Conservation (phyloP, 1,140 invertebrate species). For the Brachionus manjavacas region DNA sequence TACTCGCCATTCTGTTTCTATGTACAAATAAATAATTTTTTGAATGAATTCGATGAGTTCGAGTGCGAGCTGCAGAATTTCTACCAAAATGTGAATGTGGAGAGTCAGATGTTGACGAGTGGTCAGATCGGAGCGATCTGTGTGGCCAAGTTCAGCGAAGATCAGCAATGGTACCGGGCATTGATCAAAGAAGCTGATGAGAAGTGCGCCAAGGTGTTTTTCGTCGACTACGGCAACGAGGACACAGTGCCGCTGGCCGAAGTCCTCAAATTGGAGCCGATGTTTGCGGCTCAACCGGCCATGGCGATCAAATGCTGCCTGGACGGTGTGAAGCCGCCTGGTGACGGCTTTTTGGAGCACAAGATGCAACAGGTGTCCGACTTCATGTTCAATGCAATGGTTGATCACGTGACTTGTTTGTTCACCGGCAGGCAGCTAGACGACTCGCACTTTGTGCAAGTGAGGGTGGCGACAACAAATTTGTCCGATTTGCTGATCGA, state of each 20-base stretch:
- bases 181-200: slow-evolving; percentile 2
- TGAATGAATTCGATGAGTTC: neutral
- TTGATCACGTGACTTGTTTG: neutral
- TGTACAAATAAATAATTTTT: neutral
- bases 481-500: neutral
- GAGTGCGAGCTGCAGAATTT: neutral
- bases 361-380: neutral
- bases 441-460: neutral
- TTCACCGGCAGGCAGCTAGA: neutral
- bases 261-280: neutral
- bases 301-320: slow-evolving; percentile 30
- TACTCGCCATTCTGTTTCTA: slow-evolving; percentile 23
- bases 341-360: neutral
- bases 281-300: neutral
- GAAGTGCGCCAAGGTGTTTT: neutral
- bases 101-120: neutral
- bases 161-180: slow-evolving; percentile 31
- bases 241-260: neutral
- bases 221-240: slow-evolving; percentile 36
- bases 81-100: slow-evolving; percentile 6
- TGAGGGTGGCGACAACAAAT: neutral
- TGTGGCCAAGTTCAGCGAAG: slow-evolving; percentile 13
- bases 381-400: slow-evolving; percentile 21
- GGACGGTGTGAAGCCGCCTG: neutral
- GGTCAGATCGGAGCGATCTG: neutral